Evolutionary conservation across 2,797 vertebrate genomes (phyloP), one percentile per base, ranked within the genome.

Genomic region (Trachurus trachurus): DNA sequence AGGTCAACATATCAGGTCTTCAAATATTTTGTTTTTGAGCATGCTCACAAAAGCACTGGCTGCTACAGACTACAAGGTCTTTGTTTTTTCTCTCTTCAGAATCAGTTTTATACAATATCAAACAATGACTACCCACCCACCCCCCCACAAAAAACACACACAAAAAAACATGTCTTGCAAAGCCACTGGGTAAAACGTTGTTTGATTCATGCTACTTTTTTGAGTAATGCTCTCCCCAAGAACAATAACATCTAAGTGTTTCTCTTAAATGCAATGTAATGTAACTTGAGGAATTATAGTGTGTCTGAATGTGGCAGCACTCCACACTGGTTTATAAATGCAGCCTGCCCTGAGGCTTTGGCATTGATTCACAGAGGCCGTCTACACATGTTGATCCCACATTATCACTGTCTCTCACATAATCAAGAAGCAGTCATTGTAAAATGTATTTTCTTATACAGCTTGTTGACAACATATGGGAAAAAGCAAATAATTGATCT

Each of bases 381-480:
- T 89, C 83, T 92, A 87, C 74, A 71, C 82, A 59, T 61, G 71
- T 77, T 86, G 83, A 87, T 84, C 74, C 73, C 65, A 78, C 63
- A 19, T 54, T 66, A 72, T 40, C 39, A 59, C 54, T 50, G 49
- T 65, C 60, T 22, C 57, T 52, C 62, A 69, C 57, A 59, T 71
- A 73, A 78, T 50, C 54, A 58, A 71, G 15, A 61, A 37, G 31
- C 26, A 59, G 47, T 67, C 22, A 37, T 21, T 74, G 12, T 58
- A 2, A 57, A 65, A 60, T 39, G 2, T 12, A 69, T 76, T 53
- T 29, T 29, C 0, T 19, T 56, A 17, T 44, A 26, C 45, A 62
- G 12, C 26, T 56, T 5, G 37, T 34, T 57, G 8, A 61, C 50
- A 26, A 1, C 26, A 26, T 3, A 70, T 22, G 5, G 31, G n/a